These are phyloP conservation scores for Nephrocerus scutellatus DNA, from an alignment of 2,888 invertebrate species.

Conservation along the genomic window DNA sequence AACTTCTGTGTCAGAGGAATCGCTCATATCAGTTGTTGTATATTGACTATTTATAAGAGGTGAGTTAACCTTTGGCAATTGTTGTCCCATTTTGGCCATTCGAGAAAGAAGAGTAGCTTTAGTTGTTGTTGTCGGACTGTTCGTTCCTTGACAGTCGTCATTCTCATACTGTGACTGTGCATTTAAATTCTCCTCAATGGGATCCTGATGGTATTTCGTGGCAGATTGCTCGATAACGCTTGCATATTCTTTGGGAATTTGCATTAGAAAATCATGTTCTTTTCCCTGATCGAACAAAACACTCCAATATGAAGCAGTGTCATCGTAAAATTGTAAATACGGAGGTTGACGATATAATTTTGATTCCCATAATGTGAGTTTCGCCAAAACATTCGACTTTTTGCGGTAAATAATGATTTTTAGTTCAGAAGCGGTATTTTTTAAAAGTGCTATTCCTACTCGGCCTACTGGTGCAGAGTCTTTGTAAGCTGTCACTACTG, in stretches of 20 bases:
- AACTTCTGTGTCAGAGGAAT: constrained; percentile 48
- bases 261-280: too few species aligned
- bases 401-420: constrained; percentile 33
- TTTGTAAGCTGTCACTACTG: constrained; percentile 34
- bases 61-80: constrained; percentile 42
- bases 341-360: constrained; percentile 26
- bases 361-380: constrained; percentile 19
- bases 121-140: constrained; percentile 7
- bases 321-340: constrained; percentile 48
- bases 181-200: too few species aligned
- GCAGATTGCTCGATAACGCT: too few species aligned
- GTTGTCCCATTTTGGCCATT: constrained; percentile 54
- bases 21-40: constrained; percentile 41
- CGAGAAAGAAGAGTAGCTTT: constrained; percentile 43
- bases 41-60: background rate
- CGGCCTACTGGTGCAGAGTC: constrained; percentile 41
- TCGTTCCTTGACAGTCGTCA: constrained; percentile 17
- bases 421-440: constrained; percentile 22
- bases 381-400: constrained; percentile 30
- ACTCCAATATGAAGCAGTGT: constrained; percentile 52
- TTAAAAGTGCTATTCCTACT: constrained; percentile 49
- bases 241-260: too few species aligned
- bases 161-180: too few species aligned
- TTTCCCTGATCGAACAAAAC: constrained; percentile 52
- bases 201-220: too few species aligned